A percentile compares a stretch with the other conserved stretches of the same genome.
phyloP scores from a whole-genome alignment of 53 echinoderm and acorn worm species.

The Holothuria scabra region DNA sequence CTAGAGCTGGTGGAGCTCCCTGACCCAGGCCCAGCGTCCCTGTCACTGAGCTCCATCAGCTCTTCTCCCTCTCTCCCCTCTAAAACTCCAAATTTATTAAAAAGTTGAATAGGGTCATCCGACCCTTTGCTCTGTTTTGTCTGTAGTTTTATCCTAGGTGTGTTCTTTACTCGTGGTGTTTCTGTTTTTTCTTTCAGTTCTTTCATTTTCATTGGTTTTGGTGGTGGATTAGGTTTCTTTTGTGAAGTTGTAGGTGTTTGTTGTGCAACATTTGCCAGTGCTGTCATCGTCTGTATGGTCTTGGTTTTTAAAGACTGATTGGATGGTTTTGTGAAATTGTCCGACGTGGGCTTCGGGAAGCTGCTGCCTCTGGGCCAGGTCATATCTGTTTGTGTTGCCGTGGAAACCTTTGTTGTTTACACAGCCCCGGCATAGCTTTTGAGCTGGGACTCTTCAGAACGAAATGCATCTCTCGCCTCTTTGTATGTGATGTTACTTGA shows the following conservation, averaged over 20 bases:
- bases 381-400: too few species aligned
- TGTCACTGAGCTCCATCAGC: too few species aligned
- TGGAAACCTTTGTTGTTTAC: neutral
- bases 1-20: neutral
- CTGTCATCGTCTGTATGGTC: neutral
- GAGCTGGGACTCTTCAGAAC: neutral
- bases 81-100: neutral
- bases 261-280: too few species aligned
- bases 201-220: neutral
- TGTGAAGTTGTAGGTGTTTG: neutral
- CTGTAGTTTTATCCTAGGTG: neutral
- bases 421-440: neutral
- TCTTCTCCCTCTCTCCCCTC: neutral
- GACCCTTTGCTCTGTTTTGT: constrained; percentile 1
- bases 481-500: neutral
- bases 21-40: neutral
- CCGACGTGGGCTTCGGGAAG: neutral
- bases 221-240: neutral
- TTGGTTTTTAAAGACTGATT: neutral
- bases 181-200: too few species aligned
- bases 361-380: neutral
- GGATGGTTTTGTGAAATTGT: neutral
- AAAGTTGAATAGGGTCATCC: constrained; percentile 8
- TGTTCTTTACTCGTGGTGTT: neutral
- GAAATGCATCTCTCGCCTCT: neutral